Conservation (phyloP, 2,113 vertebrate species). For the Odocoileus virginianus region DNA sequence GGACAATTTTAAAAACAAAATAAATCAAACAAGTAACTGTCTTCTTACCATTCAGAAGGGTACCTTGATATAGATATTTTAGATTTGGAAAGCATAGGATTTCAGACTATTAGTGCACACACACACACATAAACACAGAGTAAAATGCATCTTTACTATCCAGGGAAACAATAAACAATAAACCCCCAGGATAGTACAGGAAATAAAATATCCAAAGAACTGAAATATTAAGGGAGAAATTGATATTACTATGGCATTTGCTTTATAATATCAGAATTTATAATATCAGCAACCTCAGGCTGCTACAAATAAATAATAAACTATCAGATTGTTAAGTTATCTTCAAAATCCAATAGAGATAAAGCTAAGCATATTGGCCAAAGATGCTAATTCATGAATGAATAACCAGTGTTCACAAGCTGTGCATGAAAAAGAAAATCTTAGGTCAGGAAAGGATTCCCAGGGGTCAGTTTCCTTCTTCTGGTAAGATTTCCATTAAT, state of each 20-base stretch:
- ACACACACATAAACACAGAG: not conserved
- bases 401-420: not conserved
- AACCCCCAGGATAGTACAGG: not conserved
- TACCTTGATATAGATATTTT: not conserved
- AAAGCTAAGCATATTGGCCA: not conserved
- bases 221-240: not conserved
- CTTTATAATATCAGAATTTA: slow-evolving; percentile 1
- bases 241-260: not conserved
- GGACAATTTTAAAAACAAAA: not conserved
- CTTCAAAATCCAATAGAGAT: not conserved
- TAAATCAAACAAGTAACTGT: not conserved
- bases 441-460: not conserved
- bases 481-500: not conserved
- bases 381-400: not conserved
- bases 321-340: not conserved
- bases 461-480: not conserved
- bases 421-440: not conserved
- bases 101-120: not conserved
- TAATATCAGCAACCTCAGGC: not conserved
- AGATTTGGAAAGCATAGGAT: not conserved
- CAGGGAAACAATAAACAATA: not conserved
- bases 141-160: not conserved
- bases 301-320: slow-evolving; percentile 4
- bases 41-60: not conserved
- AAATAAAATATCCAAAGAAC: slow-evolving; percentile 12